These are phyloP conservation scores for Andrena haemorrhoa DNA, from an alignment of 2,888 invertebrate genomes.

Conservation along the genomic window DNA sequence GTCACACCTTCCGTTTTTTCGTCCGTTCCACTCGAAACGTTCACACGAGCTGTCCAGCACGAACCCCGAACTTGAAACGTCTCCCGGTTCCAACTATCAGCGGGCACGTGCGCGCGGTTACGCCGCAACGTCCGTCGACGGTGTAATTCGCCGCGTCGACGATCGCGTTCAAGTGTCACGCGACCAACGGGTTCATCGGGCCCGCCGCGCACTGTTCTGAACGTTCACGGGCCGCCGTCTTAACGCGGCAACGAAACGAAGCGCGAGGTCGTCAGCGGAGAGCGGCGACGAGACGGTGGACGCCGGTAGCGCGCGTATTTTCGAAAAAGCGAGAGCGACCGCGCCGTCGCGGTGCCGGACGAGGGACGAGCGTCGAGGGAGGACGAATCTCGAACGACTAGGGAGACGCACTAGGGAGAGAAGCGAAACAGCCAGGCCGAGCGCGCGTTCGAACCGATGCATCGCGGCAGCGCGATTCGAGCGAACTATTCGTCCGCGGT, in stretches of 20 bases:
- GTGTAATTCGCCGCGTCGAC: constrained; percentile 14
- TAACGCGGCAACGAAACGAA: constrained; percentile 19
- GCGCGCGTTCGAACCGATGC: constrained; percentile 74
- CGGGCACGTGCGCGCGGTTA: not conserved
- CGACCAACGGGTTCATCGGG: constrained; percentile 43
- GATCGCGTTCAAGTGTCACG: constrained; percentile 49
- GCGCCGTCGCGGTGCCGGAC: constrained; percentile 42
- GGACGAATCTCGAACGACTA: constrained; percentile 54
- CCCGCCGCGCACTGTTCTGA: constrained; percentile 3
- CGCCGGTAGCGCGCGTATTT: constrained; percentile 44
- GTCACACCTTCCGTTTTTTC: constrained; percentile 11
- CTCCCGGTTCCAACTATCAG: not conserved
- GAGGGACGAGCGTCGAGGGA: constrained; percentile 47
- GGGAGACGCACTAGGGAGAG: constrained; percentile 60
- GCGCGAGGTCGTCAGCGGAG: not conserved
- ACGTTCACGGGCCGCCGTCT: not conserved
- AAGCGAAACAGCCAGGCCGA: constrained; percentile 59
- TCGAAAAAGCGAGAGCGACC: constrained; percentile 38
- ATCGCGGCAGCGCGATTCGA: constrained; percentile 76
- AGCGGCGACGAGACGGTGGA: not conserved
- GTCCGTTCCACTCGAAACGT: not conserved
- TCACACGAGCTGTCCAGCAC: not conserved
- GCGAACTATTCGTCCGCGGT: constrained; percentile 71
- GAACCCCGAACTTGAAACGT: not conserved
- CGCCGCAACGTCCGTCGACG: not conserved